Base-by-base conservation (phyloP, 2,797 vertebrate species). In the Aldrovandia affinis region DNA sequence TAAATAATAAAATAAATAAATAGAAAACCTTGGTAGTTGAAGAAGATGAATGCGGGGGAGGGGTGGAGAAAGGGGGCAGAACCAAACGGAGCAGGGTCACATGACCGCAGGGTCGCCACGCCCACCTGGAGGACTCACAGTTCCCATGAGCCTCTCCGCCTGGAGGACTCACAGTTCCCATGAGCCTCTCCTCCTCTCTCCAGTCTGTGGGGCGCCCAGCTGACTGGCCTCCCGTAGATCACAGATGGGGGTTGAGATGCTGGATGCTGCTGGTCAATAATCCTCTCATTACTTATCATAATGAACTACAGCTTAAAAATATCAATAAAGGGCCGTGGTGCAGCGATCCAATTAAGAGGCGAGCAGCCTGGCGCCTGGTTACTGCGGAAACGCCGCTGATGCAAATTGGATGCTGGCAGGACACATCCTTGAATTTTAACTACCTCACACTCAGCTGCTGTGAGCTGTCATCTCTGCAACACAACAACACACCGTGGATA, bases 251-350 rank as follows among this genome's bases (percentile, higher is more conserved):
- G 88, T 89, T 89, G 90, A 89, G 89, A n/a, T n/a, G 92, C 93
- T 93, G 93, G 92, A 93, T 89, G 91, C 92, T 94, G 91, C 92
- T 87, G 92, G 92, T 93, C 94, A 94, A 95, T 95, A 95, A 95
- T 94, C 94, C 91, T 93, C 94, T 95, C 93, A 95, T 95, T 95
- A 95, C 94, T 95, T 95, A 95, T 93, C 93, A 93, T 95, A 94
- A 96, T 95, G 95, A 95, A 96, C 94, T 94, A 88, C 94, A 94
- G 93, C 94, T 93, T 94, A 93, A 92, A 94, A 93, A 94, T 95
- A 95, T 96, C 94, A 95, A 95, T 96, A 95, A 94, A 92, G 93
- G 94, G 93, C 94, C 90, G 89, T 92, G 90, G 92, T 87, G 93
- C 95, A 93, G 93, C 93, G 94, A 95, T 94, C 94, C 94, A 96